Base-by-base conservation (phyloP, 2,113 vertebrate species). In the Nycticorax nycticorax region DNA sequence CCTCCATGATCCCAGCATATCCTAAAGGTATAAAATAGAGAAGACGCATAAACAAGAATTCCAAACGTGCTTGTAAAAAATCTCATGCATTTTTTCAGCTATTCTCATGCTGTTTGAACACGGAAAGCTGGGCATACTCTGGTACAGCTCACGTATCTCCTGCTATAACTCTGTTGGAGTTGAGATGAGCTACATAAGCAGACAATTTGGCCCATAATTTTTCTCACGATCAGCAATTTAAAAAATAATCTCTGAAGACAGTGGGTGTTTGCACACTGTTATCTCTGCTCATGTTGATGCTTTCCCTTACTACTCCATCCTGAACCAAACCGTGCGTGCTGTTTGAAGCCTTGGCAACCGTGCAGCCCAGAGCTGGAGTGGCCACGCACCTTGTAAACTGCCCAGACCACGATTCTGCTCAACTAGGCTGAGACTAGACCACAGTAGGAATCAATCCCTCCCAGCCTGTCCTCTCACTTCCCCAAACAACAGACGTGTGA, bases 191-290 rank as follows among this genome's bases (percentile, higher is more conserved):
- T 92, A 72, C 91, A 75, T 45, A 89, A 88, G 33, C 88, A 89
- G 52, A 85, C 69, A 86, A 79, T 92, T 92, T 78, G 76, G 92
- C 80, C 92, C 83, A 53, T 75, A 9, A 64, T 91, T 93, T 82
- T 90, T 88, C 62, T 81, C 22, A 1, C 12, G 3, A 72, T 85
- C 56, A 56, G 73, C 79, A 84, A 91, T 96, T 92, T 92, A 14
- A 87, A 92, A 72, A n/a, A 74, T 60, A 60, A 97, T 86, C 85
- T 86, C 83, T 57, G 93, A 84, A 91, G 85, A 48, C 88, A 72
- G 52, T 86, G 67, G 82, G 75, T 39, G 92, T 91, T 88, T 91
- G 83, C 37, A 33, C 28, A 32, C 28, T 32, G 69, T 21, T 86
- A 32, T 52, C 73, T 89, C 45, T 71, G 56, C 39, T 79, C 72